Base-by-base conservation (phyloP, 2,113 vertebrate genomes). In the Gadus macrocephalus region DNA sequence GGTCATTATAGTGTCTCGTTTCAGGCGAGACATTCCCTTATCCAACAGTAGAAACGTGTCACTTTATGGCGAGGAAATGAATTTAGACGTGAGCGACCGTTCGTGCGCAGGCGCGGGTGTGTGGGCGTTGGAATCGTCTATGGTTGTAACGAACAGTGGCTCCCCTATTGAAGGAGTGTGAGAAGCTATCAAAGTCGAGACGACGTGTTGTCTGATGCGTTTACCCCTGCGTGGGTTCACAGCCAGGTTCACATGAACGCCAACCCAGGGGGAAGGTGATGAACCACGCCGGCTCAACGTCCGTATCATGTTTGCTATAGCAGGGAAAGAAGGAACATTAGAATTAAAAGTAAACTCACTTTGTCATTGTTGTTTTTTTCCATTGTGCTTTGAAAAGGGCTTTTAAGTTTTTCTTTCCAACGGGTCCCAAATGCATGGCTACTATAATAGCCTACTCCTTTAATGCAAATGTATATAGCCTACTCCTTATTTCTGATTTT, bases 1-100 rank as follows among this genome's bases (percentile, higher is more conserved):
- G 73, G 82, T 87, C 77, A 84, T 89, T 88, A 83, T 88, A 84
- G 84, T 84, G 69, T 91, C 76, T 69, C n/a, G 65, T 90, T 90
- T 83, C 87, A 87, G 58, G 71, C 72, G 58, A 87, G 78, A 86
- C 82, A 70, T 78, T 82, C 74, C 72, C 78, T 12, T 38, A 73
- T 74, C 76, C 67, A 42, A 75, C 11, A 58, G 64, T 78, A 64
- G 31, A 76, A 67, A 81, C 42, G 42, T 49, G 42, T 7, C 42
- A 61, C 73, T 15, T 80, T 42, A 67, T 80, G 69, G 76, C 79
- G 69, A 15, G 15, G 69, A 49, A 49, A 49, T 25, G 74, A 78
- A 61, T 55, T 31, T 78, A 72, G 80, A 62, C 66, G 75, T 31
- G 64, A 65, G 56, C 38, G 65, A 17, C 16, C n/a, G 25, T 35